These are phyloP conservation scores for Ridgeia piscesae DNA, from an alignment of 1,140 invertebrate species.

Conservation along the genomic window DNA sequence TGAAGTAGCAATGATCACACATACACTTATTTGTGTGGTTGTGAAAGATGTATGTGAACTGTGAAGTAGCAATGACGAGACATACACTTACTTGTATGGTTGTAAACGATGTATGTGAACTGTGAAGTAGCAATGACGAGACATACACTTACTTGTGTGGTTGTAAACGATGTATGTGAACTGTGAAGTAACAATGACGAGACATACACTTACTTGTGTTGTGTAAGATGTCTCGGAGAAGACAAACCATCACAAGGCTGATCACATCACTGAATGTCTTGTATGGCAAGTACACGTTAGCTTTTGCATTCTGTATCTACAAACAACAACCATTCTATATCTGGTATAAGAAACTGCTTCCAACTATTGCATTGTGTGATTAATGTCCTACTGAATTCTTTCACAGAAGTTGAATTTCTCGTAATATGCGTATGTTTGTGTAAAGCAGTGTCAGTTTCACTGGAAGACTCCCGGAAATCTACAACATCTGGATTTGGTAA, in stretches of 20 bases:
- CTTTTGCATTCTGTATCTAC: slow-evolving; percentile 15
- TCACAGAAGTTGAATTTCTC: background rate
- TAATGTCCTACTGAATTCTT: background rate
- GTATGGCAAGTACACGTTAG: slow-evolving; percentile 41
- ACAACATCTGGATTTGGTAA: too few relatives aligned
- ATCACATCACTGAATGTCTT: slow-evolving; percentile 89
- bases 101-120: too few relatives aligned
- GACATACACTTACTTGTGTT: slow-evolving; percentile 64
- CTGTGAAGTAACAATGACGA: background rate
- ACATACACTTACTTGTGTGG: too few relatives aligned
- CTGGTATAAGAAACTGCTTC: background rate
- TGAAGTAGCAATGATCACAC: background rate
- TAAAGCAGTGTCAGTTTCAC: too few relatives aligned
- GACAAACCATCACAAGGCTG: slow-evolving; percentile 88
- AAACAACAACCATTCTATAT: background rate
- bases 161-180: background rate
- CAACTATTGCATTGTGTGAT: background rate
- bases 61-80: too few relatives aligned
- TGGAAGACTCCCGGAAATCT: too few relatives aligned
- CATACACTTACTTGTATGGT: too few relatives aligned
- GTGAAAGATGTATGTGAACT: too few relatives aligned
- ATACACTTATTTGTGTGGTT: too few relatives aligned
- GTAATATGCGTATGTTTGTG: background rate
- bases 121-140: too few relatives aligned
- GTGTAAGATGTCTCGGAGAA: slow-evolving; percentile 87